These are phyloP conservation scores for Acronicta aceris DNA, from an alignment of 2,888 invertebrate species.

Conservation along the genomic window DNA sequence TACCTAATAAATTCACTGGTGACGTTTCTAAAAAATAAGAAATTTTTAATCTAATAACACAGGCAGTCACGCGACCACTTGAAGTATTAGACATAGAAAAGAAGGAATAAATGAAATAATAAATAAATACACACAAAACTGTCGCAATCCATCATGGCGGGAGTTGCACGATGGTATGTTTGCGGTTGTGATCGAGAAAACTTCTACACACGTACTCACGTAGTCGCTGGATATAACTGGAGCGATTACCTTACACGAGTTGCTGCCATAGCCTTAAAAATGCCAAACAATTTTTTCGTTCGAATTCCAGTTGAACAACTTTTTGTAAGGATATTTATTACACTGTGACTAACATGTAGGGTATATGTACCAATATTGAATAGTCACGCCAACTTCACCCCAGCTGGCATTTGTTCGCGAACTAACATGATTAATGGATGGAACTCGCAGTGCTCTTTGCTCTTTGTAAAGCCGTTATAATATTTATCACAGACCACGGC, in stretches of 20 bases:
- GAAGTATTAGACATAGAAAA: constrained; percentile 29
- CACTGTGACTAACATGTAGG: constrained; percentile 50
- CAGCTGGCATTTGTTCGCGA: constrained; percentile 74
- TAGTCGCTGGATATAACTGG: constrained; percentile 28
- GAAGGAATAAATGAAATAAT: constrained; percentile 55
- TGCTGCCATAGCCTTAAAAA: constrained; percentile 31
- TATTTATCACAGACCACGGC: constrained; percentile 60
- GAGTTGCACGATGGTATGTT: constrained; percentile 57
- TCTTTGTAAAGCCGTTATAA: constrained; percentile 65
- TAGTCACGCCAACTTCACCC: constrained; percentile 66
- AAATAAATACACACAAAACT: constrained; percentile 63
- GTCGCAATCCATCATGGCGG: constrained; percentile 65
- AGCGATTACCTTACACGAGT: constrained; percentile 41
- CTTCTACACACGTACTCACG: constrained; percentile 54
- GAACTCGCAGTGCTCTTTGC: constrained; percentile 73
- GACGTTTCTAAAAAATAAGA: constrained; percentile 2
- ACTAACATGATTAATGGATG: constrained; percentile 79
- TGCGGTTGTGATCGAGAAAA: constrained; percentile 62
- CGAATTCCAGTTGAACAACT: constrained; percentile 13
- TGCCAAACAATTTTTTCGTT: not conserved
- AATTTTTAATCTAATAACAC: constrained; percentile 33
- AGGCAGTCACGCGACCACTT: constrained; percentile 45
- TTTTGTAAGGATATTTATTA: constrained; percentile 25
- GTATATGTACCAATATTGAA: constrained; percentile 65
- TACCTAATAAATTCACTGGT: not conserved